A percentile compares a stretch with the other conserved stretches of the same genome.
phyloP scores from a whole-genome alignment of 2,113 vertebrate genomes.

The Menura novaehollandiae region DNA sequence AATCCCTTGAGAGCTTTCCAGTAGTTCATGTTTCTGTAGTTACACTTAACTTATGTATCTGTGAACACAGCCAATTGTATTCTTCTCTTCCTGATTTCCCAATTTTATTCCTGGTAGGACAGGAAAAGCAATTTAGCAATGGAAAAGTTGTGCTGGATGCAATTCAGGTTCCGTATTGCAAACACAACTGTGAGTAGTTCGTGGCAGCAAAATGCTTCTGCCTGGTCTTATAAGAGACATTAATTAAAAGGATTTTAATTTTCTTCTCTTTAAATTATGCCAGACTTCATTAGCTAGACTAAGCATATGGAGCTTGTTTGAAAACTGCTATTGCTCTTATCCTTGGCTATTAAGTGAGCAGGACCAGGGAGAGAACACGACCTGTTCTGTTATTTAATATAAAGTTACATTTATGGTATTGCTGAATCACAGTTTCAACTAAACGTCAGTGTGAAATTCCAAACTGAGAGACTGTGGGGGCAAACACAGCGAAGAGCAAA shows the following conservation, averaged over 20 bases:
- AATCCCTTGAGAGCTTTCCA: neutral
- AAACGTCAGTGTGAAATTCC: neutral
- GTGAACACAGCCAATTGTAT: neutral
- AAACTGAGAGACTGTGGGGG: neutral
- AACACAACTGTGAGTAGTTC: neutral
- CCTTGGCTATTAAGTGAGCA: neutral
- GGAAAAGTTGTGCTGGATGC: neutral
- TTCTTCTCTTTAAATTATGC: neutral
- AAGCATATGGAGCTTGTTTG: constrained; percentile 1
- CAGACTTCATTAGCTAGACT: neutral
- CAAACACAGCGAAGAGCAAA: neutral
- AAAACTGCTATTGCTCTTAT: neutral
- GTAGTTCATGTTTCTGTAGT: neutral
- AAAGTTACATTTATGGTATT: neutral
- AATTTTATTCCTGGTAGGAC: constrained; percentile 27
- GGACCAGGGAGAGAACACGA: neutral
- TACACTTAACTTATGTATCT: neutral
- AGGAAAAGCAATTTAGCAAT: neutral
- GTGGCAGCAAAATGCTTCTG: neutral
- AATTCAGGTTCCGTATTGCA: neutral
- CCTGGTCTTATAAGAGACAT: neutral
- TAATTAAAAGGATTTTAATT: neutral
- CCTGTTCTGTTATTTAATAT: neutral
- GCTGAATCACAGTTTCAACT: neutral
- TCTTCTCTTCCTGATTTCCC: neutral